Percentiles rank a stretch among this genome's conserved stretches.
phyloP scores from a whole-genome alignment of 2,797 vertebrate genomes.

The Lacerta viridis region DNA sequence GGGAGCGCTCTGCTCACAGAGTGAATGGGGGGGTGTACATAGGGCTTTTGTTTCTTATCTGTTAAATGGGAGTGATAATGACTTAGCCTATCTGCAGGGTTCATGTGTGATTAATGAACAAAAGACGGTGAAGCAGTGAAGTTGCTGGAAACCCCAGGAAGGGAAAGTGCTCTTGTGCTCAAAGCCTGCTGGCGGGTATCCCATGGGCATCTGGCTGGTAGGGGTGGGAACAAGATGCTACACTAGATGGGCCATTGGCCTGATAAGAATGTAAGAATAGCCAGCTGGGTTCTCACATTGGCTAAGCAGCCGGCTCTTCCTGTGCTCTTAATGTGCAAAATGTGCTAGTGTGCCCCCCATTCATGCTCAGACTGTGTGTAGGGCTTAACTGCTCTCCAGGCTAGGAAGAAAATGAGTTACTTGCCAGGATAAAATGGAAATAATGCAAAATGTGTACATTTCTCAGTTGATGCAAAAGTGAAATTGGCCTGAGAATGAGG shows the following conservation, averaged over 20 bases:
- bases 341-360: background rate
- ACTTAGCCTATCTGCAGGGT: background rate
- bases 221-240: too few relatives aligned
- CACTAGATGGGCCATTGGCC: too few relatives aligned
- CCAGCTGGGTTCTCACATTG: too few relatives aligned
- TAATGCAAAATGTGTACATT: background rate
- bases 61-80: background rate
- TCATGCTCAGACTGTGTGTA: background rate
- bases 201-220: too few relatives aligned
- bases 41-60: background rate
- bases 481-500: background rate
- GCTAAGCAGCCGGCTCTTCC: too few relatives aligned
- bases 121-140: background rate
- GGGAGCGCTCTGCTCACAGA: too few relatives aligned
- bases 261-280: too few relatives aligned
- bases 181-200: too few relatives aligned
- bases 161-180: too few relatives aligned
- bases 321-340: background rate
- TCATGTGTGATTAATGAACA: slow-evolving; percentile 14
- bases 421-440: background rate
- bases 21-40: too few relatives aligned
- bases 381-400: background rate
- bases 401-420: background rate
- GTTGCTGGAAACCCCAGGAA: too few relatives aligned
- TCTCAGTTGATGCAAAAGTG: background rate